Percentiles rank a stretch among this genome's conserved stretches.
Evolutionary conservation across 2,888 invertebrate genomes (phyloP).

Genomic region (Siphonodentalium dalli): DNA sequence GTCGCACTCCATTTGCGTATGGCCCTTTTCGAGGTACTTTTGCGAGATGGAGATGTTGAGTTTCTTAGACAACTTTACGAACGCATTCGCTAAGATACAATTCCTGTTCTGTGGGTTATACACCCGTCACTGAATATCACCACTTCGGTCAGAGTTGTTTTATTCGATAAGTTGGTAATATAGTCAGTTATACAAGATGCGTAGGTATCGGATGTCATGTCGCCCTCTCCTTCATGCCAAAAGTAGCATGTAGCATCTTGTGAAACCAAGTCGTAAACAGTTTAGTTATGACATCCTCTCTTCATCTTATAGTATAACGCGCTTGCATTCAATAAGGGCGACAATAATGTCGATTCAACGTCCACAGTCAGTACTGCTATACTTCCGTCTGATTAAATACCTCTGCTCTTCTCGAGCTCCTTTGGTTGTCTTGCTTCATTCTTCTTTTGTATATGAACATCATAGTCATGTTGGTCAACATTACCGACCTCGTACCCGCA

Average conservation of each 20-base stretch:
- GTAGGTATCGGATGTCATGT: constrained; percentile 20
- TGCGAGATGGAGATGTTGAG: constrained; percentile 20
- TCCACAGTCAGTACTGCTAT: too few relatives aligned
- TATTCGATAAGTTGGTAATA: neutral
- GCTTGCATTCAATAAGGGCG: constrained; percentile 25
- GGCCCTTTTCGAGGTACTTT: constrained; percentile 28
- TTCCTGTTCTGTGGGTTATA: constrained; percentile 32
- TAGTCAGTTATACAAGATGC: constrained; percentile 19
- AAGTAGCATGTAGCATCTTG: constrained; percentile 26
- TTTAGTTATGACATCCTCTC: constrained; percentile 27
- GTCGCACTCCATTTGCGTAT: constrained; percentile 33
- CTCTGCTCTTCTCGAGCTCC: constrained; percentile 19
- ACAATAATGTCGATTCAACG: constrained; percentile 29
- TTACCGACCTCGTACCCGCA: constrained; percentile 21
- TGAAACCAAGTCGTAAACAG: constrained; percentile 18
- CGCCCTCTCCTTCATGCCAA: constrained; percentile 33
- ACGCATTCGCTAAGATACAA: constrained; percentile 21
- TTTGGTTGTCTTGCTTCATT: constrained; percentile 21
- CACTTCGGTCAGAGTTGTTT: too few relatives aligned
- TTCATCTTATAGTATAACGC: constrained; percentile 32
- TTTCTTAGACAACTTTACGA: constrained; percentile 11
- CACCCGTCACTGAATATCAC: constrained; percentile 32
- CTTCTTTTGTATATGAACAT: constrained; percentile 19
- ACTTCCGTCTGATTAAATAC: neutral
- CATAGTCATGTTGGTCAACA: constrained; percentile 23